phyloP scores from a whole-genome alignment of 2,113 vertebrate species.

The Crotalus viridis region DNA sequence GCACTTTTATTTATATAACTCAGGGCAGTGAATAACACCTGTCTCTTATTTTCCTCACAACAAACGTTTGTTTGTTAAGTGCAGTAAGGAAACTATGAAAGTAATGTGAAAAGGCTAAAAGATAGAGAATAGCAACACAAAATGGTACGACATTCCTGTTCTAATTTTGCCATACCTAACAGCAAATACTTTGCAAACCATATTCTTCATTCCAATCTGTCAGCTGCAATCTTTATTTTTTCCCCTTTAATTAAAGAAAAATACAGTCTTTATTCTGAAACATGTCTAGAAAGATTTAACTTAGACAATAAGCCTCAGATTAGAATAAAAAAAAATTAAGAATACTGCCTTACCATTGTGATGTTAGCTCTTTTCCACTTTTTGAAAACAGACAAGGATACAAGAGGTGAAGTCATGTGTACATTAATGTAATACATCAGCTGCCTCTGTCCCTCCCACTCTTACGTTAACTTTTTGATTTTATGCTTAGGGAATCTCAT shows the following conservation, averaged over 20 bases:
- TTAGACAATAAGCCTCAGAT: conserved; percentile 22
- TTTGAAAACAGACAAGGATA: conserved; percentile 60
- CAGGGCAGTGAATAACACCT: not conserved
- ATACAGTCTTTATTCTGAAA: not conserved
- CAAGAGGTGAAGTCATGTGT: conserved; percentile 45
- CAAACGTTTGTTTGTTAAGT: not conserved
- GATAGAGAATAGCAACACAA: conserved; percentile 37
- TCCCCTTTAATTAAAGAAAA: conserved; percentile 15
- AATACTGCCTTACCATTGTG: conserved; percentile 73
- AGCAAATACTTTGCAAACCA: conserved; percentile 59
- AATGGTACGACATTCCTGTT: conserved; percentile 57
- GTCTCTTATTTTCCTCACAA: not conserved
- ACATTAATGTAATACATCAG: conserved; percentile 50
- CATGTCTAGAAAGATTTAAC: conserved; percentile 1
- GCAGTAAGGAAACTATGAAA: conserved; percentile 16
- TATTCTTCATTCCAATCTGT: conserved; percentile 48
- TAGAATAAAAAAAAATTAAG: conserved; percentile 35
- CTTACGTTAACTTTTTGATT: conserved; percentile 51
- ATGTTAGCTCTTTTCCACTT: conserved; percentile 55
- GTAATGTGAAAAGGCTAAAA: conserved; percentile 26
- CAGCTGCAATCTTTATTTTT: conserved; percentile 31
- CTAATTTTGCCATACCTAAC: conserved; percentile 59
- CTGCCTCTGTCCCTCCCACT: conserved; percentile 61
- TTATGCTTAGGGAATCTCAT: conserved; percentile 45
- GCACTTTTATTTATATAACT: not conserved